Percentiles rank a stretch among this genome's conserved stretches.
Conservation (phyloP, 2,797 vertebrate genomes). For the Adelosebastes latens region DNA sequence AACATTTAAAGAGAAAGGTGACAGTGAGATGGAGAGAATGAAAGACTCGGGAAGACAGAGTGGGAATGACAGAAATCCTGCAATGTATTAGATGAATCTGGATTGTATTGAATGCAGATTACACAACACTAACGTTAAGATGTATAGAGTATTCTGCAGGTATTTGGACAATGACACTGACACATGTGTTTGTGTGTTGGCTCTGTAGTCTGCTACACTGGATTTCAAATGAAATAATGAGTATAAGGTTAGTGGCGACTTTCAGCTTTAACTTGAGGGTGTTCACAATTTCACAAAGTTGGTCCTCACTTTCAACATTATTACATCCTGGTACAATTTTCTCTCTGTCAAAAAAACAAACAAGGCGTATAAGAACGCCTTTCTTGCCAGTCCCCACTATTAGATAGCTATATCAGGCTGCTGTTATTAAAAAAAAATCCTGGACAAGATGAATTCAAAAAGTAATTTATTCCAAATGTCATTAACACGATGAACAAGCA, state of each 20-base stretch:
- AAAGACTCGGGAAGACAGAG: not conserved
- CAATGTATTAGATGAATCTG: not conserved
- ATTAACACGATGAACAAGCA: not conserved
- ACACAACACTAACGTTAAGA: not conserved
- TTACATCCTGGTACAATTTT: too few species aligned
- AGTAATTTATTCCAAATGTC: not conserved
- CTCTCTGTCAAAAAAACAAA: too few species aligned
- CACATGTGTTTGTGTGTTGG: not conserved
- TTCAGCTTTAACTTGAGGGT: not conserved
- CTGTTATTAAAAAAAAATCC: not conserved
- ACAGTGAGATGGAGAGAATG: conserved; percentile 5
- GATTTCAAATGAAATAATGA: not conserved
- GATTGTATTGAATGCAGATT: not conserved
- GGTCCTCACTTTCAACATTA: too few species aligned
- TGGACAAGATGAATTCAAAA: not conserved
- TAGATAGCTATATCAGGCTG: not conserved
- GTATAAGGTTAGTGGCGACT: not conserved
- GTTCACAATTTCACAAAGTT: not conserved
- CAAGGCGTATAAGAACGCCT: too few species aligned
- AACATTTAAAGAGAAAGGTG: not conserved
- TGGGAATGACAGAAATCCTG: not conserved
- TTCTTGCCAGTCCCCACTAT: not conserved
- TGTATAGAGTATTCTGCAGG: not conserved
- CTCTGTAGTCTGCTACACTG: not conserved
- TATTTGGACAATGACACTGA: not conserved